phyloP scores from a whole-genome alignment of 1,140 invertebrate genomes.

The Cecropterus lyciades region DNA sequence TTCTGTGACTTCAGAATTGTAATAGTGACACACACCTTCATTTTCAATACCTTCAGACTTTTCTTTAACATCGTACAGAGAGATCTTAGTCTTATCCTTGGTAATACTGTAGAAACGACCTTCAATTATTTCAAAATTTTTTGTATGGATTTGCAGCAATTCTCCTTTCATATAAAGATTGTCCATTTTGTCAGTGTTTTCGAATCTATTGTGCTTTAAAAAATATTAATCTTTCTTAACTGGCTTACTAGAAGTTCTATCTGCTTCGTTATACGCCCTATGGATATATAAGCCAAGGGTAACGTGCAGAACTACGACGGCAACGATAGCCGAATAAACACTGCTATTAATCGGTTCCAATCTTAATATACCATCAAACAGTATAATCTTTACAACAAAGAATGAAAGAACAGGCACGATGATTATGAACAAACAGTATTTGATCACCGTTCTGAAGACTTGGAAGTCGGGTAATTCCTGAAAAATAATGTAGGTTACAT shows the following conservation, averaged over 20 bases:
- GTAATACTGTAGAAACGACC: constrained; percentile 77
- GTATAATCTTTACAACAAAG: constrained; percentile 84
- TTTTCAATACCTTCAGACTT: constrained; percentile 55
- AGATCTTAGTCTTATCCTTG: constrained; percentile 76
- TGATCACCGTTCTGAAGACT: constrained; percentile 86
- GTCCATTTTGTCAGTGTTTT: constrained; percentile 65
- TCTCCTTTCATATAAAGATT: constrained; percentile 78
- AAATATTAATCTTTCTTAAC: constrained; percentile 74
- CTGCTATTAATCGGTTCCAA: constrained; percentile 87
- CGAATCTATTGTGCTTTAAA: constrained; percentile 27
- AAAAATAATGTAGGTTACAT: constrained; percentile 51
- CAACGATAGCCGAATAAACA: constrained; percentile 89
- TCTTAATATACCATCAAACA: constrained; percentile 85
- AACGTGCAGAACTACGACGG: constrained; percentile 89
- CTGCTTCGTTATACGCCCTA: constrained; percentile 87
- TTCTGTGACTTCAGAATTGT: constrained; percentile 70
- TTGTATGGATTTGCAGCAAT: constrained; percentile 75
- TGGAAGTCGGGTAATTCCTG: constrained; percentile 85
- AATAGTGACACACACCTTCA: constrained; percentile 73
- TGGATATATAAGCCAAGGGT: constrained; percentile 91
- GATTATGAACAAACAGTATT: constrained; percentile 87
- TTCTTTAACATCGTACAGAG: constrained; percentile 74
- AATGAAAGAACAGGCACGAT: constrained; percentile 86
- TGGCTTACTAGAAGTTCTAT: constrained; percentile 67
- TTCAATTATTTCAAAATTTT: constrained; percentile 69